Base-by-base conservation (phyloP, 2,797 vertebrate species). In the Anguilla pacifica region DNA sequence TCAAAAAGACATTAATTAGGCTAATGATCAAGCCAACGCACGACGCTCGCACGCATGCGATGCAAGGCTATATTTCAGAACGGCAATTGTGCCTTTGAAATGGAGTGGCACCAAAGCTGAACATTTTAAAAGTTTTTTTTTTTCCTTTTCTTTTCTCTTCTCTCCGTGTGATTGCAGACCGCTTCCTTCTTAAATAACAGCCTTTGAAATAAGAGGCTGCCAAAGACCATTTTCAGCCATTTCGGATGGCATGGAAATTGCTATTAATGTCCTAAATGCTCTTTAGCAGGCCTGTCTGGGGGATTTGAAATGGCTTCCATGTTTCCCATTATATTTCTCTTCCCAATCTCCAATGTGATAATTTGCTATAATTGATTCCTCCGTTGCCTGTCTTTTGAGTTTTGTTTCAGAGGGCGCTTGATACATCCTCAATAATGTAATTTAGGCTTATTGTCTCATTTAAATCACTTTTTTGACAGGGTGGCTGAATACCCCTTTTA, bases 161-260 rank as follows among this genome's bases (percentile, higher is more conserved):
- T 90, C 91, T 88, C 93, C 97, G 97, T 97, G 96, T 98, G 96
- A 98, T 99, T 98, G 98, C 96, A 97, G 97, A 97, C 96, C 96
- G 97, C 95, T 96, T 97, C 97, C 97, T 96, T 96, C 95, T 96
- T 94, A 98, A 99, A 99, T 99, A 98, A 98, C 97, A 99, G 98
- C 97, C 97, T 98, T 97, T 95, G 94, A 97, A 98, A 99, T 98
- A 97, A 99, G 97, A 96, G 97, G 97, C 96, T 98, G 98, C 97
- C 98, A 99, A 93, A 95, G 90, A 95, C 95, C 95, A 91, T 94
- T 97, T 96, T 95, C 96, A 96, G 93, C 95, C 95, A 95, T 95
- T 96, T 96, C 96, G 95, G 98, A 97, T 97, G 97, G 97, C 96
- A 95, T 95, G 95, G 96, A 97, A 98, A 98, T 97, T 97, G 96